Conservation (phyloP, 1,140 invertebrate genomes). For the Phenacoccus solenopsis region DNA sequence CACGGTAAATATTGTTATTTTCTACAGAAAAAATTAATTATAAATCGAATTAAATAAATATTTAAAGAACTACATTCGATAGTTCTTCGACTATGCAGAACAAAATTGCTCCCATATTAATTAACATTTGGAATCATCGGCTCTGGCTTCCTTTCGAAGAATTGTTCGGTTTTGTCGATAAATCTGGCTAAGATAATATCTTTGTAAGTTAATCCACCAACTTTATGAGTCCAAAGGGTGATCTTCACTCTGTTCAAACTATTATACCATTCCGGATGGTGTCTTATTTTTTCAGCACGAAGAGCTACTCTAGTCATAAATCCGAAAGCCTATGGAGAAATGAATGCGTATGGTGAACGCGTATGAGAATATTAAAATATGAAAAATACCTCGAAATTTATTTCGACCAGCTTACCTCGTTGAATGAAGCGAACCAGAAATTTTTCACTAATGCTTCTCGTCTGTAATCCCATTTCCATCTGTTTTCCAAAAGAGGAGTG, state of each 20-base stretch:
- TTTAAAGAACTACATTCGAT: too few relatives aligned
- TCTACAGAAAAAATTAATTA: too few relatives aligned
- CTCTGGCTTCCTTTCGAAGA: background rate
- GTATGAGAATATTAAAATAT: background rate
- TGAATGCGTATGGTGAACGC: background rate
- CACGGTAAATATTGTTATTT: too few relatives aligned
- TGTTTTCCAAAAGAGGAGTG: background rate
- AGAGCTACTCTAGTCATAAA: background rate
- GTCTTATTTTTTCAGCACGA: background rate
- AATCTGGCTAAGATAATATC: background rate
- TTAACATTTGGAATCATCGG: background rate
- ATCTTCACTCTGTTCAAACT: background rate
- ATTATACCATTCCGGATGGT: background rate
- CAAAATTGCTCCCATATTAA: too few relatives aligned
- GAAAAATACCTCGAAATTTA: background rate
- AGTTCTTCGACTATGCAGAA: too few relatives aligned
- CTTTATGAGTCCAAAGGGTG: background rate
- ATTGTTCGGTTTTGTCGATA: background rate
- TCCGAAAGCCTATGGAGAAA: background rate
- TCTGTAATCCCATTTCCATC: background rate
- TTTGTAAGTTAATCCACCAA: background rate
- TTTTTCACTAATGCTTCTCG: background rate
- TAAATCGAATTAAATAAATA: too few relatives aligned
- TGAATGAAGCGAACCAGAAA: background rate
- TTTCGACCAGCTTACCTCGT: background rate